phyloP scores from a whole-genome alignment of 2,888 invertebrate species.

The Drosophila subquinaria region DNA sequence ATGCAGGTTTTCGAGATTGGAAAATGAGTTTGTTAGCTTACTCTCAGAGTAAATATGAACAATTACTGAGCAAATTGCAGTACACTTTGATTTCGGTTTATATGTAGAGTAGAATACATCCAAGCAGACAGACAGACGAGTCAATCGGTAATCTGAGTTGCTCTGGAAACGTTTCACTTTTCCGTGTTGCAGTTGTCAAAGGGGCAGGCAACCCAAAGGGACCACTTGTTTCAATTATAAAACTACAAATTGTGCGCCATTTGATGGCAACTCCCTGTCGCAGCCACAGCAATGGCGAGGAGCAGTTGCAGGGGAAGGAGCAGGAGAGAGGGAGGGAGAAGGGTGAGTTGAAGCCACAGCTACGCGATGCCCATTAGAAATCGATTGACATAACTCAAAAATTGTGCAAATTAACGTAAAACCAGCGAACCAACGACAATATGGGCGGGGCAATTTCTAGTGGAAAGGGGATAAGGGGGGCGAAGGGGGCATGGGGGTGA shows the following conservation, averaged over 20 bases:
- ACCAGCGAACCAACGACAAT: constrained; percentile 73
- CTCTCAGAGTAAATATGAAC: constrained; percentile 14
- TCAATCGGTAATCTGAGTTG: constrained; percentile 7
- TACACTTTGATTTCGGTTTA: constrained; percentile 17
- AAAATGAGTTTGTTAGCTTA: neutral
- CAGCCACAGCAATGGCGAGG: constrained; percentile 31
- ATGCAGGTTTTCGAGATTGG: neutral
- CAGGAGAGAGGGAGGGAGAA: neutral
- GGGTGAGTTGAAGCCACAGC: constrained; percentile 13
- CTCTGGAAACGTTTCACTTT: constrained; percentile 16
- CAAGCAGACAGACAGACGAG: constrained; percentile 11
- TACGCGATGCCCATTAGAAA: constrained; percentile 76
- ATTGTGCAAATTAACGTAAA: constrained; percentile 82
- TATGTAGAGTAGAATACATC: neutral
- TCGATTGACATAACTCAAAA: constrained; percentile 83
- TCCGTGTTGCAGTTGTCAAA: constrained; percentile 12
- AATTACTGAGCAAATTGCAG: neutral
- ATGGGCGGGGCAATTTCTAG: constrained; percentile 47
- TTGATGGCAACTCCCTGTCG: constrained; percentile 23
- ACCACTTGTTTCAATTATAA: constrained; percentile 70
- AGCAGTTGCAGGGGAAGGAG: constrained; percentile 1
- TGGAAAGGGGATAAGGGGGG: neutral
- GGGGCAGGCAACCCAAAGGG: constrained; percentile 33
- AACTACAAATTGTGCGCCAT: constrained; percentile 68
- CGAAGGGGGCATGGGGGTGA: neutral